Evolutionary conservation across 2,113 vertebrate species (phyloP).

Genomic region (Cricetomys ansorgei): DNA sequence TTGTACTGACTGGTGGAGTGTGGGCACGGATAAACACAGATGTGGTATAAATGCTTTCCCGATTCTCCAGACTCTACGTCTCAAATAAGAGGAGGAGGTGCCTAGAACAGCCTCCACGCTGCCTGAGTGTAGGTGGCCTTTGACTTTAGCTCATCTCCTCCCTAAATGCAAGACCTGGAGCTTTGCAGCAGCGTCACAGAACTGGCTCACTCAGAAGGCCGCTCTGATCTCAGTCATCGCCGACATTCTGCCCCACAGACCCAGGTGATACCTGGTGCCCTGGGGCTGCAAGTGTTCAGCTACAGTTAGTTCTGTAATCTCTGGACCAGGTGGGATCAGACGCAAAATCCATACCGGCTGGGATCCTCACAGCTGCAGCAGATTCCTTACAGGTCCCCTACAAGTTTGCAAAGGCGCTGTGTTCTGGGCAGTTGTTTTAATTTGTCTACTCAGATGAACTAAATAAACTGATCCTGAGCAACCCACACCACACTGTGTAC

Average conservation of each 20-base stretch:
- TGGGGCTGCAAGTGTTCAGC: not conserved
- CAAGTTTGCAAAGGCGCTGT: not conserved
- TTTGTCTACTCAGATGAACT: not conserved
- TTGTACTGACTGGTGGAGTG: not conserved
- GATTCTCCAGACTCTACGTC: not conserved
- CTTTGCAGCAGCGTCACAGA: not conserved
- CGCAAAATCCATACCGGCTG: not conserved
- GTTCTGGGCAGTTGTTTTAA: not conserved
- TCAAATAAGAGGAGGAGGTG: not conserved
- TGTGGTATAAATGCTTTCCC: not conserved
- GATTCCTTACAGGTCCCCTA: not conserved
- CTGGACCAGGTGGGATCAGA: not conserved
- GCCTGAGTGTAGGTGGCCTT: not conserved
- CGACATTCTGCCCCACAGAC: not conserved
- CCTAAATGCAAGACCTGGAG: not conserved
- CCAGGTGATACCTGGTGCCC: not conserved
- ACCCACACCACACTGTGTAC: not conserved
- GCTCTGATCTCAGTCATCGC: not conserved
- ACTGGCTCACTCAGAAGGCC: not conserved
- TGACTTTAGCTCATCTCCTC: not conserved
- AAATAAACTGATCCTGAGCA: not conserved
- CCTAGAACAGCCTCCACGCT: not conserved
- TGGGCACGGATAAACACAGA: not conserved
- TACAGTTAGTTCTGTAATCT: not conserved
- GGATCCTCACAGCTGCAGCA: not conserved